Conservation (phyloP, 30 jellyfish, hydroid and myxozoan genomes). For the Pseudorhiza aurosa region DNA sequence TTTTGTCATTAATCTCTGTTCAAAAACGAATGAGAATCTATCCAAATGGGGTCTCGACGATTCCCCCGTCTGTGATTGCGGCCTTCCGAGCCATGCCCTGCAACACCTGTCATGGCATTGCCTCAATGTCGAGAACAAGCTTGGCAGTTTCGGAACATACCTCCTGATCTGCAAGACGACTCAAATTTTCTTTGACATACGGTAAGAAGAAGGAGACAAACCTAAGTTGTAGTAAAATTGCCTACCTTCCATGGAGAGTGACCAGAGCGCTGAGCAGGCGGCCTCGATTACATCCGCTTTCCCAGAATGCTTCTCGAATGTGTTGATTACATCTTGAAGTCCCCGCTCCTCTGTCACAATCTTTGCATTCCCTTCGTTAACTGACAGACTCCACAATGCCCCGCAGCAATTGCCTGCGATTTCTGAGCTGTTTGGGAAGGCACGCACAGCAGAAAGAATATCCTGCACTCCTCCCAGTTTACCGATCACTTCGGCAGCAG, state of each 20-base stretch:
- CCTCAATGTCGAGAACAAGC: no score
- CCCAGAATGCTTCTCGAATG: slow-evolving; percentile 65
- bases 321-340: slow-evolving; percentile 73
- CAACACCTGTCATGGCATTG: no score
- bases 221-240: no score
- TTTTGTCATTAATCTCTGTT: no score
- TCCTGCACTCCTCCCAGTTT: slow-evolving; percentile 95
- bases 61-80: no score
- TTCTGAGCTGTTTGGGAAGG: slow-evolving; percentile 78
- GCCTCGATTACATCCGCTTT: slow-evolving; percentile 72
- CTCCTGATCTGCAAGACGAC: no score
- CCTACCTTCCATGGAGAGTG: slow-evolving; percentile 90
- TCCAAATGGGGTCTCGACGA: no score
- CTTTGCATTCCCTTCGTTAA: slow-evolving; percentile 81
- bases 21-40: no score
- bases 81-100: no score
- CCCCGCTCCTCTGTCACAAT: slow-evolving; percentile 79
- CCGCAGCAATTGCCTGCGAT: slow-evolving; percentile 89
- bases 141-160: no score
- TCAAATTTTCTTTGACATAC: no score
- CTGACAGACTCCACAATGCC: slow-evolving; percentile 89
- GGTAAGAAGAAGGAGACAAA: no score
- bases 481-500: slow-evolving; percentile 89
- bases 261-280: slow-evolving; percentile 89
- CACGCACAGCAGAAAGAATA: slow-evolving; percentile 75